Evolutionary conservation across 2,888 invertebrate genomes (phyloP).

Genomic region (Slavum lentiscoides): DNA sequence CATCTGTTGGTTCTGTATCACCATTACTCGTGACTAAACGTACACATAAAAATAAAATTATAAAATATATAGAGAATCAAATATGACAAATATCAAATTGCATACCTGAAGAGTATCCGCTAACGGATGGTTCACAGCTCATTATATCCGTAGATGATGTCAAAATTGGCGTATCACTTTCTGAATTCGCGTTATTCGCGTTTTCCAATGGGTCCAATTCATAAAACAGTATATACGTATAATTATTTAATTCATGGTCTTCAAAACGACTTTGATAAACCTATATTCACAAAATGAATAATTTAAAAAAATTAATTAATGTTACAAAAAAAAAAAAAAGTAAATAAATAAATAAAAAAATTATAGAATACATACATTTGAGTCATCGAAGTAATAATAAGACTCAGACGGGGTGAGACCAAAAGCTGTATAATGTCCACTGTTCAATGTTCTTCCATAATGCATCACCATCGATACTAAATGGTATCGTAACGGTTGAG

Average conservation of each 20-base stretch:
- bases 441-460: conserved; percentile 85
- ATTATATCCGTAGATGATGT: no score
- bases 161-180: no score
- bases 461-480: conserved; percentile 91
- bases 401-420: conserved; percentile 78
- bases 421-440: conserved; percentile 93
- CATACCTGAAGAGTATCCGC: no score
- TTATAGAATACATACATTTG: conserved; percentile 67
- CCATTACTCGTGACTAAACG: no score
- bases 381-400: conserved; percentile 93
- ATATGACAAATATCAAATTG: no score
- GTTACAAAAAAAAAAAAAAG: background rate
- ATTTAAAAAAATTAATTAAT: background rate
- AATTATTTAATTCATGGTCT: conserved; percentile 64
- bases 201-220: conserved; percentile 66
- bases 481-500: conserved; percentile 67
- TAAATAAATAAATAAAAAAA: no score
- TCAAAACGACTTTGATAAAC: conserved; percentile 33
- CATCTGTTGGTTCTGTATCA: no score
- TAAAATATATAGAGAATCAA: no score
- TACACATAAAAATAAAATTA: no score
- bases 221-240: conserved; percentile 92
- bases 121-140: no score
- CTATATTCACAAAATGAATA: background rate
- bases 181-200: no score